These are phyloP conservation scores for Scomber japonicus DNA, from an alignment of 2,113 vertebrate species.

Conservation along the genomic window DNA sequence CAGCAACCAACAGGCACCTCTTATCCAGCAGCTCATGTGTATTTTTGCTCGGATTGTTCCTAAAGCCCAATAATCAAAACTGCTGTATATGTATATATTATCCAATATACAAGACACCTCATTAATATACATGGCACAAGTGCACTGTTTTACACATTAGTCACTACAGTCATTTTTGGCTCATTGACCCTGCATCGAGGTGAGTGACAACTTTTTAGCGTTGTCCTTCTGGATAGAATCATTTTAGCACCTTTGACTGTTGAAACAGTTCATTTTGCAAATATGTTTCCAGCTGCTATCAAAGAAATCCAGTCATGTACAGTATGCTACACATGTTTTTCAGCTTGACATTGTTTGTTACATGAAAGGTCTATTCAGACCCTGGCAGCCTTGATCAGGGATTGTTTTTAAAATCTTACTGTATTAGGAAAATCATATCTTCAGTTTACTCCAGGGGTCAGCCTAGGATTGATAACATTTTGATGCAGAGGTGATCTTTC, in stretches of 20 bases:
- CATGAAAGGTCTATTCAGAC: conserved; percentile 40
- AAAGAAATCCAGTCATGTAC: conserved; percentile 56
- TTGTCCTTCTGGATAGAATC: conserved; percentile 33
- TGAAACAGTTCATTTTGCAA: conserved; percentile 53
- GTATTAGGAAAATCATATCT: conserved; percentile 14
- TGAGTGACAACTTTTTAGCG: conserved; percentile 26
- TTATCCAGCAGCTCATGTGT: conserved; percentile 43
- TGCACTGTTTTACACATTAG: conserved; percentile 46
- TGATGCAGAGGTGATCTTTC: conserved; percentile 21
- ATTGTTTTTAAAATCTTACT: conserved; percentile 13
- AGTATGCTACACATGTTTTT: conserved; percentile 54
- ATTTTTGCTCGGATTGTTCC: conserved; percentile 43
- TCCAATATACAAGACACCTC: conserved; percentile 45
- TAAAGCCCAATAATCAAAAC: conserved; percentile 35
- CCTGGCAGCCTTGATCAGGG: conserved; percentile 70
- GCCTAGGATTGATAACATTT: conserved; percentile 8
- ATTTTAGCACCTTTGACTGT: conserved; percentile 72
- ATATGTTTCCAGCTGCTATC: conserved; percentile 56
- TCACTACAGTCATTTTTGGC: conserved; percentile 55
- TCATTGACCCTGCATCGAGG: conserved; percentile 46
- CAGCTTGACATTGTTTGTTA: conserved; percentile 40
- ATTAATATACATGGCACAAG: conserved; percentile 58
- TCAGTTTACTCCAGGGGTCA: conserved; percentile 5
- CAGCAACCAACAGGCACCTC: conserved; percentile 67
- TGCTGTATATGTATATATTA: conserved; percentile 8